A percentile compares a stretch with the other conserved stretches of the same genome.
phyloP scores from a whole-genome alignment of 2,113 vertebrate species.

The Ploceus nigricollis region DNA sequence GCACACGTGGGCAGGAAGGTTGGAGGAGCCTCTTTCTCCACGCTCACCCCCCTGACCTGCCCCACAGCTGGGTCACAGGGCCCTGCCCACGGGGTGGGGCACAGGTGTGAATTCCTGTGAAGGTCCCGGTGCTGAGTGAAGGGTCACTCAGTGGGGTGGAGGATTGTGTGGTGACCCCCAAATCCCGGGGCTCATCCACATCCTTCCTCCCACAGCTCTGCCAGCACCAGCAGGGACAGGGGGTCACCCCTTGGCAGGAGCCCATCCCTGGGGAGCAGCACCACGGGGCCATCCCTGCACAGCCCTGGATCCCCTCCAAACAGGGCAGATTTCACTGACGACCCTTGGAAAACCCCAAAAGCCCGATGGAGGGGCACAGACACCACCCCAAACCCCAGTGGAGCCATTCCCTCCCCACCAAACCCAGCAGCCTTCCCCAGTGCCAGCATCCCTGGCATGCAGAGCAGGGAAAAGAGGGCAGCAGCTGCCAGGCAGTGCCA shows the following conservation, averaged over 20 bases:
- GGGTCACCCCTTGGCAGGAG: fast-evolving
- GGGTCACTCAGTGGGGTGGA: fast-evolving
- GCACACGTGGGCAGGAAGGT: fast-evolving
- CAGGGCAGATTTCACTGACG: fast-evolving
- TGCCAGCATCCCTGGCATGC: not conserved
- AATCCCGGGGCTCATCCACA: not conserved
- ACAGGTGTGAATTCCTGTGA: fast-evolving
- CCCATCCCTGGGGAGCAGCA: not conserved
- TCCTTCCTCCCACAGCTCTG: not conserved
- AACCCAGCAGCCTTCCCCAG: not conserved
- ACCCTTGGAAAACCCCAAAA: not conserved
- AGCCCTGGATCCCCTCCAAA: fast-evolving
- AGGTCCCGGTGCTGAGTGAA: fast-evolving
- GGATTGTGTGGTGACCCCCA: not conserved
- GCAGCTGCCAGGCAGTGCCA: constrained; percentile 24
- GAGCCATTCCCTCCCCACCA: not conserved
- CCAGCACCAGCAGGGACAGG: not conserved
- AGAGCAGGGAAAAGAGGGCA: not conserved
- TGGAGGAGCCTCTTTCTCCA: not conserved
- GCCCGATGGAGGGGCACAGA: fast-evolving
- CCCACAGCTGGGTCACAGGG: fast-evolving
- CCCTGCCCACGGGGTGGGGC: fast-evolving
- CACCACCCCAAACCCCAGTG: not conserved
- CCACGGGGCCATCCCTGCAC: too few species aligned
- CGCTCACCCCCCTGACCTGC: fast-evolving